phyloP scores from a whole-genome alignment of 2,797 vertebrate species.

The Percopsis omiscomaycus region DNA sequence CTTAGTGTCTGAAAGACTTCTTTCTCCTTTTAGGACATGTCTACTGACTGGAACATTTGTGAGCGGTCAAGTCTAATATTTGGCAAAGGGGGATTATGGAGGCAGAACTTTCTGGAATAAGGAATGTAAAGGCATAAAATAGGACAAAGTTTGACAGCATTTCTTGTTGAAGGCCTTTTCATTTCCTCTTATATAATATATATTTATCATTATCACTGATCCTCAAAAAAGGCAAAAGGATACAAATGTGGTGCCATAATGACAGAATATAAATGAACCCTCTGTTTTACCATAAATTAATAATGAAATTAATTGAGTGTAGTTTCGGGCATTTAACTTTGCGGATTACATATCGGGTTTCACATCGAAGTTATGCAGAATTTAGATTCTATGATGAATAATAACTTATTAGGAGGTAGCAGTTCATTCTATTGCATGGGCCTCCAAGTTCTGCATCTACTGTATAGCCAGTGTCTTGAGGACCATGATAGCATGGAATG shows the following conservation, averaged over 20 bases:
- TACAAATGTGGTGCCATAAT: too few relatives aligned
- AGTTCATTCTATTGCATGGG: background rate
- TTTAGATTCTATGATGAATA: too few relatives aligned
- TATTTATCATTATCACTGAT: too few relatives aligned
- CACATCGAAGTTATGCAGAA: too few relatives aligned
- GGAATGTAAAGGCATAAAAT: conserved; percentile 23
- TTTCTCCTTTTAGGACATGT: conserved; percentile 40
- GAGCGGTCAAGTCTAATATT: conserved; percentile 46
- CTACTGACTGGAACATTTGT: conserved; percentile 45
- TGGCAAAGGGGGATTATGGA: conserved; percentile 38
- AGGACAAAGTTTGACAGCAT: conserved; percentile 2
- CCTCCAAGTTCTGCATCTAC: conserved; percentile 20
- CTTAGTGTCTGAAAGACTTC: conserved; percentile 38
- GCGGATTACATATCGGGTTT: too few relatives aligned
- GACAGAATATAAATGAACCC: too few relatives aligned
- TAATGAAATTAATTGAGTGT: too few relatives aligned
- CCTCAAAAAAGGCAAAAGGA: too few relatives aligned
- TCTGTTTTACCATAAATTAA: too few relatives aligned
- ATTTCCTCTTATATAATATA: background rate
- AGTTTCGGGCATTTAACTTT: too few relatives aligned
- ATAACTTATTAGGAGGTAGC: too few relatives aligned
- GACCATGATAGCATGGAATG: conserved; percentile 48
- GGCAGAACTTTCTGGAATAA: conserved; percentile 18
- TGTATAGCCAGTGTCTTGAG: conserved; percentile 32
- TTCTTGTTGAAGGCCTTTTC: conserved; percentile 15